Base-by-base conservation (phyloP, 2,888 invertebrate genomes). In the Diaprepes abbreviatus region DNA sequence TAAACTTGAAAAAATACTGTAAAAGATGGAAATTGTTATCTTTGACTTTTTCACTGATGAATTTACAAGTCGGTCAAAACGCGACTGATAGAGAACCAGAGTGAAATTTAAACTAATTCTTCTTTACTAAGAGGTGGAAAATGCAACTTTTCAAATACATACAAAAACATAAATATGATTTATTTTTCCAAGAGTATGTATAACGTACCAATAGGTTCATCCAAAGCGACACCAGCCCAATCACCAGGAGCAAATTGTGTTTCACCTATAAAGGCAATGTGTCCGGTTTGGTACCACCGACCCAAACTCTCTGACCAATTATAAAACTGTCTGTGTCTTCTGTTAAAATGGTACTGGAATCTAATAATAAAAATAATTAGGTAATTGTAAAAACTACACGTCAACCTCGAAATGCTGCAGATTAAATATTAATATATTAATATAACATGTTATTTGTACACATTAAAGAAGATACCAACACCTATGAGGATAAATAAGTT, bases 181-280 rank as follows among this genome's bases (percentile, higher is more conserved):
- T n/a, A n/a, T n/a, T n/a, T n/a, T n/a, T n/a, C n/a, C n/a, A n/a
- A n/a, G n/a, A n/a, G n/a, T n/a, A n/a, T n/a, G n/a, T n/a, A n/a
- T n/a, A n/a, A 16, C 14, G 86, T 87, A 93, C 98, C 98, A 79
- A 95, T 92, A 38, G 96, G 91, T 77, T 97, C 95, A 84, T 98
- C 98, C 75, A 99, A 90, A 71, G 96, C 98, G 70, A 99, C 92
- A 55, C 98, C 98, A 54, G 97, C 98, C 98, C 98, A 99, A 75
- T 98, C 96, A 70, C 98, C 98, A 16, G 96, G 95, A 12, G 97
- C 98, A 86, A 98, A 98, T 83, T 97, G 95, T 58, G 97, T 96
- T 81, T 95, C 95, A 28, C 98, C 96, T 65, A 97, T 92, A 84
- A 93, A 98, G 38, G 96, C 95, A 76, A 98, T 94, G 81, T 92